phyloP scores from a whole-genome alignment of 2,113 vertebrate species.

The Gorsachius goisagi region DNA sequence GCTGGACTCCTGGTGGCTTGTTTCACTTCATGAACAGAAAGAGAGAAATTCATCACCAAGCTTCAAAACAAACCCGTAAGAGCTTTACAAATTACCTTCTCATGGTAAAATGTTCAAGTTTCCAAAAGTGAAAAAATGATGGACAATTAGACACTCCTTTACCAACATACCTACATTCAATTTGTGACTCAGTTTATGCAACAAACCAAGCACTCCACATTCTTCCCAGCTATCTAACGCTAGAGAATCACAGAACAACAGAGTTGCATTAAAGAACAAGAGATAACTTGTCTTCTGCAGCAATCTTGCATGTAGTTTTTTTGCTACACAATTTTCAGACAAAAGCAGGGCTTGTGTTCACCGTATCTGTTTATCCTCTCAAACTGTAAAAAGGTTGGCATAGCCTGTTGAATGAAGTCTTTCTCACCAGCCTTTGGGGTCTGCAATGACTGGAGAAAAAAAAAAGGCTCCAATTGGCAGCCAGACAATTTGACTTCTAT shows the following conservation, averaged over 20 bases:
- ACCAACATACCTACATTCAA: not conserved
- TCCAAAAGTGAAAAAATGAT: not conserved
- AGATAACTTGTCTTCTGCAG: not conserved
- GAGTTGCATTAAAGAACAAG: not conserved
- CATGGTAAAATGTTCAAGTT: not conserved
- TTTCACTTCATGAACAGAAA: slow-evolving; percentile 53
- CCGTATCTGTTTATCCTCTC: not conserved
- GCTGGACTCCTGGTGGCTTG: not conserved
- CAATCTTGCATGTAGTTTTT: not conserved
- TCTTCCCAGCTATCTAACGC: not conserved
- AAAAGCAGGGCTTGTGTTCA: not conserved
- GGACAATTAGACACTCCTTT: not conserved
- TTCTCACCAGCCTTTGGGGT: not conserved
- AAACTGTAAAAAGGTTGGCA: not conserved
- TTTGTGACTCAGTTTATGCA: not conserved
- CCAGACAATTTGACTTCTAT: not conserved
- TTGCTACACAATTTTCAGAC: not conserved
- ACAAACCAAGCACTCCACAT: rapidly evolving
- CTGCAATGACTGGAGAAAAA: not conserved
- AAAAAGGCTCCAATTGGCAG: not conserved
- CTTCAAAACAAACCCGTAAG: not conserved
- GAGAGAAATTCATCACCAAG: not conserved
- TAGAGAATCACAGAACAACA: not conserved
- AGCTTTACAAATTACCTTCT: not conserved
- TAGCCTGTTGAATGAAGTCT: not conserved